phyloP scores from a whole-genome alignment of 2,888 invertebrate genomes.

The Balanococcus diminutus region DNA sequence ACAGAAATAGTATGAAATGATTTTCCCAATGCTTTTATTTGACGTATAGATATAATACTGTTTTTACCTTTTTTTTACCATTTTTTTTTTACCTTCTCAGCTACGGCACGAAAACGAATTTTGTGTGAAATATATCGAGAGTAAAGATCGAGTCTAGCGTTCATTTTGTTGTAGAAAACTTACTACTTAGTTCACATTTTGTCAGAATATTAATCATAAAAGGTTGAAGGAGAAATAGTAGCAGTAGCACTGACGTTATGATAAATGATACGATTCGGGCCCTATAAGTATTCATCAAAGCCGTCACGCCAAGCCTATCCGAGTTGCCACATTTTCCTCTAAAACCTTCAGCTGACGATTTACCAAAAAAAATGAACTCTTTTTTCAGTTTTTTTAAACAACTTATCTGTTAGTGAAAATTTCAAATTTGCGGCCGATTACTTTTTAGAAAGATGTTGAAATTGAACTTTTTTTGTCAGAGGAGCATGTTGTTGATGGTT shows the following conservation, averaged over 20 bases:
- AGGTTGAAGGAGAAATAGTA: constrained; percentile 35
- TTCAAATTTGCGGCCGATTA: background rate
- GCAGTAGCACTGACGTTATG: constrained; percentile 47
- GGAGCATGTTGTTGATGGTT: background rate
- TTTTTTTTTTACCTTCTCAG: background rate
- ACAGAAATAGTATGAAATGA: no score
- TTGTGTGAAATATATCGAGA: background rate
- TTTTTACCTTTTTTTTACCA: background rate
- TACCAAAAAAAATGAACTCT: constrained; percentile 42
- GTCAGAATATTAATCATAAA: constrained; percentile 45
- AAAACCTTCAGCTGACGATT: constrained; percentile 43
- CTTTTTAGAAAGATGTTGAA: background rate
- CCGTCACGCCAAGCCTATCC: constrained; percentile 43
- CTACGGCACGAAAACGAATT: background rate
- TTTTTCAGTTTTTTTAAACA: constrained; percentile 57
- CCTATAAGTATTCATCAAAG: constrained; percentile 51
- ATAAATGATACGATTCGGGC: constrained; percentile 50
- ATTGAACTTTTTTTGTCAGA: background rate
- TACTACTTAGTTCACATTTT: constrained; percentile 41
- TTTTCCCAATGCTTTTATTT: no score
- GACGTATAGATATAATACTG: background rate
- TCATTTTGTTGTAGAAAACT: constrained; percentile 41
- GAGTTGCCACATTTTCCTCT: constrained; percentile 28
- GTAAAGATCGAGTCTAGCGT: constrained; percentile 17
- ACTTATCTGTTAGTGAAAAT: constrained; percentile 52